Base-by-base conservation (phyloP, 2,113 vertebrate species). In the Ptychochromis oligacanthus region DNA sequence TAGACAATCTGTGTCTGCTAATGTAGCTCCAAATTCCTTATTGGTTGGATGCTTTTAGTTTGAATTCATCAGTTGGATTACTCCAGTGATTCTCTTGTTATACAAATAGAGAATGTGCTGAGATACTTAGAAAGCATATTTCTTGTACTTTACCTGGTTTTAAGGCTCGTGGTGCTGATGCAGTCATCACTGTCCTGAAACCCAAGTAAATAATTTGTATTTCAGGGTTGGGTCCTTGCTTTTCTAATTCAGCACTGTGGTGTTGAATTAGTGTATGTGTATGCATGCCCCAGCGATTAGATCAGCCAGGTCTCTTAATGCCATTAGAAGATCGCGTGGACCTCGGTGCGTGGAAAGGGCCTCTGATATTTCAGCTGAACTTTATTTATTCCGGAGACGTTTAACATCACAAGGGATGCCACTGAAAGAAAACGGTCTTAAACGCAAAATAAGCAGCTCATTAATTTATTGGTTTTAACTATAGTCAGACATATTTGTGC, bases 321-420 rank as follows among this genome's bases (percentile, higher is more conserved):
- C 38, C 9, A 8, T 40, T 11, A 40, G 4, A 46, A 14, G 14
- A 49, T 49, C 43, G 5, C 14, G 89, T 81, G 90, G 85, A 83
- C 80, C 81, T 67, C 12, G 12, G 40, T 13, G 46, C 15, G 5
- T 18, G 6, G 46, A 18, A 18, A 49, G 15, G 46, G 14, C 57
- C 36, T 81, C 87, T 85, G 88, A 90, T 93, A 91, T 93, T 82
- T 86, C 75, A 86, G 82, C 86, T 93, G 36, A 7, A 6, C 15
- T 49, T 49, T 49, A 5, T 40, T 40, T 40, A 40, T 15, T 49
- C 46, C 15, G 18, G 46, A 18, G 15, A 49, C 15, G 15, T 49
- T 49, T 18, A 18, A 49, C 13, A 17, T 14, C 13, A 46, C 12
- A 4, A 6, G 15, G 46, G 46, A 17, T 15, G 15, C 46, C 46